A percentile compares a stretch with the other conserved stretches of the same genome.
Evolutionary conservation across 2,888 invertebrate genomes (phyloP).

Genomic region (Andrena flavipes): DNA sequence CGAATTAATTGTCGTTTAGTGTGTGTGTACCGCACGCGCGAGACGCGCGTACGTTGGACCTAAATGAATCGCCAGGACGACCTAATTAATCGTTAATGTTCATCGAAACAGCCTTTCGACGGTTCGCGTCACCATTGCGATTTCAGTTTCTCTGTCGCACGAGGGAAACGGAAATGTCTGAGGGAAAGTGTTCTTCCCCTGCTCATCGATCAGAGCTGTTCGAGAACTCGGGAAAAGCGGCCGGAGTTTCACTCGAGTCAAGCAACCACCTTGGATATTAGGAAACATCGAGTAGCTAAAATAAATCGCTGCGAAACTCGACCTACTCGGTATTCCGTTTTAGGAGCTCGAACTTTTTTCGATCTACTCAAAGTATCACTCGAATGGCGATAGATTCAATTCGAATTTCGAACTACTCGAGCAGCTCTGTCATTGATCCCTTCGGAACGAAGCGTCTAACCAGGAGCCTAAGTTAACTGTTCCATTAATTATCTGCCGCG

Average conservation of each 20-base stretch:
- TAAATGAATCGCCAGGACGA: slow-evolving; percentile 70
- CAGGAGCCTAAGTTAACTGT: slow-evolving; percentile 56
- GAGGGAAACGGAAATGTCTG: slow-evolving; percentile 44
- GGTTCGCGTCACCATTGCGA: slow-evolving; percentile 30
- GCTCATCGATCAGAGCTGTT: not conserved
- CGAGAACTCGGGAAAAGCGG: not conserved
- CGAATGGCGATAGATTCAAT: not conserved
- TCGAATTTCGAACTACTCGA: not conserved
- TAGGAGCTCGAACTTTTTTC: not conserved
- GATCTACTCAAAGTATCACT: not conserved
- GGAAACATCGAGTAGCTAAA: not conserved
- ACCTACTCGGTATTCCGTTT: too few relatives aligned
- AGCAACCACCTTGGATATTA: not conserved
- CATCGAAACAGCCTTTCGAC: slow-evolving; percentile 72
- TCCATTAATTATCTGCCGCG: slow-evolving; percentile 27
- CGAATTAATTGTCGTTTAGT: slow-evolving; percentile 71
- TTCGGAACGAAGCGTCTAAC: slow-evolving; percentile 47
- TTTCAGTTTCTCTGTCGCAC: slow-evolving; percentile 55
- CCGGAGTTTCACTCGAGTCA: not conserved
- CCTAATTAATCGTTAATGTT: slow-evolving; percentile 71
- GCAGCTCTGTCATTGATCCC: slow-evolving; percentile 12
- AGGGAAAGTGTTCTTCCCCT: slow-evolving; percentile 67
- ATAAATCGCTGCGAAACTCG: not conserved
- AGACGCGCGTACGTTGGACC: slow-evolving; percentile 55
- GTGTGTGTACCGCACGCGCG: slow-evolving; percentile 65